phyloP scores from a whole-genome alignment of 2,888 invertebrate genomes.

The Leucophora obtusa region DNA sequence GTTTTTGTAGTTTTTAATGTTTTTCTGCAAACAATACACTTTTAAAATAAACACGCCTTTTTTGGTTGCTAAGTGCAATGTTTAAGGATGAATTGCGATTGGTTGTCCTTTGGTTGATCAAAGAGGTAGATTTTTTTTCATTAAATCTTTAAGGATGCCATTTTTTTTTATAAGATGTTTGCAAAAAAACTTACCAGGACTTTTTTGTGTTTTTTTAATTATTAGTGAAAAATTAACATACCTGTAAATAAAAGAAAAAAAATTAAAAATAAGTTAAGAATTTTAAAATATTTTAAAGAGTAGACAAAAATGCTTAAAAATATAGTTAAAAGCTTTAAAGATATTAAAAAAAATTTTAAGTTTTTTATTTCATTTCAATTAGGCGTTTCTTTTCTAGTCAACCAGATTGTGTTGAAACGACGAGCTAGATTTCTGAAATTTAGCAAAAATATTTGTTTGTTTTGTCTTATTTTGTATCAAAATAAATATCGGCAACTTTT shows the following conservation, averaged over 20 bases:
- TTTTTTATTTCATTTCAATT: no score
- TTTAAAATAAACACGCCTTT: slow-evolving; percentile 52
- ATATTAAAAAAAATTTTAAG: no score
- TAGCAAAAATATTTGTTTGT: no score
- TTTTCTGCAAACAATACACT: slow-evolving; percentile 6
- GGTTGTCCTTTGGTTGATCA: slow-evolving; percentile 9
- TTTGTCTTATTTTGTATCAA: no score
- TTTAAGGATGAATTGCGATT: slow-evolving; percentile 44
- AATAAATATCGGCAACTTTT: no score
- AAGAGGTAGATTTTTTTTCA: neutral
- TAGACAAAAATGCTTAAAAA: no score
- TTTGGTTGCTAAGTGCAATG: slow-evolving; percentile 51
- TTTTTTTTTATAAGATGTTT: neutral
- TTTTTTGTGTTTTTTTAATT: neutral
- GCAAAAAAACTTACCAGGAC: slow-evolving; percentile 29
- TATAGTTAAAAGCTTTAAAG: no score
- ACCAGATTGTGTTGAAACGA: no score
- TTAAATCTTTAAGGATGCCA: slow-evolving; percentile 15
- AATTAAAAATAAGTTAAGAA: slow-evolving; percentile 21
- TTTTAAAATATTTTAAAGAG: no score
- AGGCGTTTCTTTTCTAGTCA: no score
- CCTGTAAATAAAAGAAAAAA: slow-evolving; percentile 44
- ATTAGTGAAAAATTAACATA: slow-evolving; percentile 21
- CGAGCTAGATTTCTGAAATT: no score
- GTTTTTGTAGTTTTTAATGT: slow-evolving; percentile 19